Conservation (phyloP, 2,797 vertebrate species). For the Anniella stebbinsi region DNA sequence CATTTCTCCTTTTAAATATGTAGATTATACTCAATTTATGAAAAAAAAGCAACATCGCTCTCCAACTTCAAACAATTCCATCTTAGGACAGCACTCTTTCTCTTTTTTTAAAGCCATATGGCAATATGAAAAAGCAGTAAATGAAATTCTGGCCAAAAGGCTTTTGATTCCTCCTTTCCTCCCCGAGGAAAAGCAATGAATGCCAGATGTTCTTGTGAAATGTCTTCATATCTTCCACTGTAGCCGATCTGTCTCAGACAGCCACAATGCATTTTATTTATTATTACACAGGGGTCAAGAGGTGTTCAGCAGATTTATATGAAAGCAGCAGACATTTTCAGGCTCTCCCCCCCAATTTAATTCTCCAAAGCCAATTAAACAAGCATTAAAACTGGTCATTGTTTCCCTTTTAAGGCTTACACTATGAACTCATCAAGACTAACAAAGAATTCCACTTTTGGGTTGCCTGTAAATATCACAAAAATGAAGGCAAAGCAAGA, state of each 20-base stretch:
- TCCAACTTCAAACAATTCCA: constrained; percentile 28
- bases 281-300: constrained; percentile 70
- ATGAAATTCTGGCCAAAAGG: constrained; percentile 77
- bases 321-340: constrained; percentile 64
- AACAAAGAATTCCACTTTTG: constrained; percentile 30
- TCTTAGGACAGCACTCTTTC: constrained; percentile 33
- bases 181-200: constrained; percentile 75
- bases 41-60: neutral
- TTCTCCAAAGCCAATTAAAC: constrained; percentile 61
- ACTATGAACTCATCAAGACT: constrained; percentile 45
- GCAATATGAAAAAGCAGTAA: constrained; percentile 72
- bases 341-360: constrained; percentile 53
- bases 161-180: constrained; percentile 61
- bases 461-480: neutral
- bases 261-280: constrained; percentile 62
- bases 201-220: constrained; percentile 78
- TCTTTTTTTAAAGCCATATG: constrained; percentile 56
- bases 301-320: constrained; percentile 63
- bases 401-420: constrained; percentile 32
- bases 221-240: constrained; percentile 64
- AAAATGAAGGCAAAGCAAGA: neutral
- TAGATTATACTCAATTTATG: constrained; percentile 20
- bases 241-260: constrained; percentile 51
- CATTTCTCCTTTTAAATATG: constrained; percentile 8
- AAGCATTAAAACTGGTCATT: constrained; percentile 64